Evolutionary conservation across 2,888 invertebrate genomes (phyloP).

Genomic region (Drosophila birchii): DNA sequence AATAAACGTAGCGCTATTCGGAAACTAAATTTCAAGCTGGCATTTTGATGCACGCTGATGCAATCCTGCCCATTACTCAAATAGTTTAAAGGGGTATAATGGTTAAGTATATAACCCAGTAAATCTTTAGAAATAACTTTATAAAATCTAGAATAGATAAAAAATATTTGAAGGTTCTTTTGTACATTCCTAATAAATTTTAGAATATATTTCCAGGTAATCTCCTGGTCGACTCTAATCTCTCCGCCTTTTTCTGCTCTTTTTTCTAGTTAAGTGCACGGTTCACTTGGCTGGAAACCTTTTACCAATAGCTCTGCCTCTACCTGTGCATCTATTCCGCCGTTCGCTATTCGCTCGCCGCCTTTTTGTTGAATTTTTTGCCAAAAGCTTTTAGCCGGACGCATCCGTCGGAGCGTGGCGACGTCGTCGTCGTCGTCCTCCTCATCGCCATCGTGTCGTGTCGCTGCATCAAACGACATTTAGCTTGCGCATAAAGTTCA

Average conservation of each 20-base stretch:
- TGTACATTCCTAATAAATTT: background rate
- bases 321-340: conserved; percentile 52
- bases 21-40: conserved; percentile 55
- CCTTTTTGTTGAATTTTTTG: conserved; percentile 49
- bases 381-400: conserved; percentile 72
- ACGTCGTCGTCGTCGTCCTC: conserved; percentile 24
- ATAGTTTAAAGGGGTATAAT: background rate
- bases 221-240: background rate
- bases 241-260: background rate
- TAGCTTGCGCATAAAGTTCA: conserved; percentile 72
- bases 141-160: background rate
- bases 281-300: conserved; percentile 59
- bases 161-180: background rate
- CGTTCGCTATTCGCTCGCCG: conserved; percentile 38
- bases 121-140: too few species aligned
- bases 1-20: conserved; percentile 46
- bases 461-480: conserved; percentile 71
- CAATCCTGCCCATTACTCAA: conserved; percentile 13
- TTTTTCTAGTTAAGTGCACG: conserved; percentile 31
- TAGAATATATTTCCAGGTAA: background rate
- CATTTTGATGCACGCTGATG: conserved; percentile 41
- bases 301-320: conserved; percentile 57
- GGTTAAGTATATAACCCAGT: too few species aligned
- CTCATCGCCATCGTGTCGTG: conserved; percentile 25
- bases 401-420: conserved; percentile 58